Conservation (phyloP, 1,140 invertebrate species). For the Coptotermes formosanus region DNA sequence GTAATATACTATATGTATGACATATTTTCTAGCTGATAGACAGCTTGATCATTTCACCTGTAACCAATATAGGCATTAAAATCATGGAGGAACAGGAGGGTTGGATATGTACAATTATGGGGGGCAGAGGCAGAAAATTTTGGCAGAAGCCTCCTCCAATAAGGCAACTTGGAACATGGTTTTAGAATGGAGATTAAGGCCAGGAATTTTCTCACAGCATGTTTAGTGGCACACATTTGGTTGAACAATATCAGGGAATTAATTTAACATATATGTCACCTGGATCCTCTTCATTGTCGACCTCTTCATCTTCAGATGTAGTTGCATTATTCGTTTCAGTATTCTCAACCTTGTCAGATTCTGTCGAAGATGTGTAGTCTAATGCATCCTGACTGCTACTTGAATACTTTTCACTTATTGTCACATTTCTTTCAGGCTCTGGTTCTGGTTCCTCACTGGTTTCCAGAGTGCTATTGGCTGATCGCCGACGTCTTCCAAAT, state of each 20-base stretch:
- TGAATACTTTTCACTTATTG: background rate
- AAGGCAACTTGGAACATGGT: background rate
- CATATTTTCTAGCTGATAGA: too few species aligned
- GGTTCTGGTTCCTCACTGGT: slow-evolving; percentile 30
- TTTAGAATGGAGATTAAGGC: background rate
- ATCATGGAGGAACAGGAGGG: too few species aligned
- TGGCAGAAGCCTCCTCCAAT: too few species aligned
- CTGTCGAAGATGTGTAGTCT: background rate
- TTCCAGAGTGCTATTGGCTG: slow-evolving; percentile 36
- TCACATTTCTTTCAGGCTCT: background rate
- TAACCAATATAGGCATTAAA: too few species aligned
- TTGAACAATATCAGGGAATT: too few species aligned
- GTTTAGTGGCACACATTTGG: too few species aligned
- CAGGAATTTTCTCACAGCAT: too few species aligned
- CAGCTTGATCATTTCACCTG: too few species aligned
- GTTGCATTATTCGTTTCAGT: background rate
- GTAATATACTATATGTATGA: too few species aligned
- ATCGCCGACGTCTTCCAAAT: slow-evolving; percentile 42
- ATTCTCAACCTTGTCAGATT: background rate
- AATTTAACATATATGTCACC: background rate
- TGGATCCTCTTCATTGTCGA: background rate
- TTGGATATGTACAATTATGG: too few species aligned
- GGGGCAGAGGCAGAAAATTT: too few species aligned
- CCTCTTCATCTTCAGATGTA: background rate
- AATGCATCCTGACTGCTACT: background rate